Conservation (phyloP, 2,797 vertebrate species). For the Adrianichthys oophorus region DNA sequence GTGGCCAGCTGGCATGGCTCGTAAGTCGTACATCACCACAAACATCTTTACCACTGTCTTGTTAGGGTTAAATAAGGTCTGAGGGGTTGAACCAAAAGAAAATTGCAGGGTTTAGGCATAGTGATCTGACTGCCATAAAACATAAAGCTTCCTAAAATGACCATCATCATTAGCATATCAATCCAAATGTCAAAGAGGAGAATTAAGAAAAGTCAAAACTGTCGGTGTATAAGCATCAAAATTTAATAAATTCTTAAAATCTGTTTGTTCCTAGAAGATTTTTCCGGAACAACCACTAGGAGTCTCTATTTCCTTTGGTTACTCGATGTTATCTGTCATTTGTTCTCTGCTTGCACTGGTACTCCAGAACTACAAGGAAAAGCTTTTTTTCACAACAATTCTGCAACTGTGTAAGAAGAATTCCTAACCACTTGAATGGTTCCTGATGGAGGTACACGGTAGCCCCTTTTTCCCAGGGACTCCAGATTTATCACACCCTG, state of each 20-base stretch:
- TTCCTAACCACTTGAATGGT: constrained; percentile 98
- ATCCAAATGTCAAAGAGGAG: too few species aligned
- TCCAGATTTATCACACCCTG: constrained; percentile 98
- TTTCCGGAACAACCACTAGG: constrained; percentile 61
- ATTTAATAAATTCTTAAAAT: background rate
- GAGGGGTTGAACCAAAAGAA: constrained; percentile 30
- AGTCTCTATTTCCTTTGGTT: constrained; percentile 40
- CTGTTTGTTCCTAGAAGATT: background rate
- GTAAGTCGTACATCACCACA: constrained; percentile 97
- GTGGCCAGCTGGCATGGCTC: constrained; percentile 97
- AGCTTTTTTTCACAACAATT: constrained; percentile 6
- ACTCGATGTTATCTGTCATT: constrained; percentile 32
- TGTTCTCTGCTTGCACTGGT: constrained; percentile 35
- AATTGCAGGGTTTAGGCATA: constrained; percentile 4
- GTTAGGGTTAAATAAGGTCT: constrained; percentile 99
- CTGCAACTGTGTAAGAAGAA: constrained; percentile 1
- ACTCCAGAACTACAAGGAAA: constrained; percentile 6
- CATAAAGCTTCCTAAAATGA: background rate
- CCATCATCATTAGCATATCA: too few species aligned
- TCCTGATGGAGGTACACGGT: constrained; percentile 99
- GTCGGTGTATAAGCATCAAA: background rate
- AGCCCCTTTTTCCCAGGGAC: constrained; percentile 97
- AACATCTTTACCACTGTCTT: constrained; percentile 99
- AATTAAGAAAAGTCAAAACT: background rate
- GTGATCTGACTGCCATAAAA: background rate